A percentile compares a stretch with the other conserved stretches of the same genome.
Conservation (phyloP, 2,888 invertebrate genomes). For the Cryptophagus acutangulus region DNA sequence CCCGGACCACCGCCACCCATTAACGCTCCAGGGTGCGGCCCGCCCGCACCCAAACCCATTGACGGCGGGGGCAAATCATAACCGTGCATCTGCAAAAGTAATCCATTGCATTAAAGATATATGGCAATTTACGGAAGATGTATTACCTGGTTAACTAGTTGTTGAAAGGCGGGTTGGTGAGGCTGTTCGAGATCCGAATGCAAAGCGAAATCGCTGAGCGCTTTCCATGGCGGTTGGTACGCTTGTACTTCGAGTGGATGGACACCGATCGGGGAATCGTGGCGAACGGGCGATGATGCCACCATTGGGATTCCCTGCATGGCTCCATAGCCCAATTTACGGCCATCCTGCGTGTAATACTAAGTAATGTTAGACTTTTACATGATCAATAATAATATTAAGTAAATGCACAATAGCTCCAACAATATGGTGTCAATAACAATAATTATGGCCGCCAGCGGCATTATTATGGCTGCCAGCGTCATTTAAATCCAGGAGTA, state of each 20-base stretch:
- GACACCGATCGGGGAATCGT: conserved; percentile 81
- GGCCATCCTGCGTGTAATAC: conserved; percentile 76
- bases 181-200: conserved; percentile 88
- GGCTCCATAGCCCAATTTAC: conserved; percentile 87
- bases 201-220: conserved; percentile 90
- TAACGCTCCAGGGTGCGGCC: conserved; percentile 51
- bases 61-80: conserved; percentile 63
- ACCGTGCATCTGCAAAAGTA: conserved; percentile 77
- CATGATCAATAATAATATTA: too few species aligned
- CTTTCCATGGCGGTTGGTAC: conserved; percentile 97
- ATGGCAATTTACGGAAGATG: conserved; percentile 1
- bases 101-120: background rate
- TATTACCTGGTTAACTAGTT: conserved; percentile 87
- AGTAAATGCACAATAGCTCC: too few species aligned
- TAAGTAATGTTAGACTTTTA: conserved; percentile 46
- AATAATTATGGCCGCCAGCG: background rate
- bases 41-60: conserved; percentile 51
- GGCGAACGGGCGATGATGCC: conserved; percentile 88
- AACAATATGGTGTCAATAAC: too few species aligned
- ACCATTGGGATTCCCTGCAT: conserved; percentile 98
- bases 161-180: conserved; percentile 92
- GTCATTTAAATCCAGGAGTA: too few species aligned
- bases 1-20: conserved; percentile 54
- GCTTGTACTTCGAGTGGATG: conserved; percentile 86
- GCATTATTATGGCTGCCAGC: conserved; percentile 2